Evolutionary conservation across 2,113 vertebrate species (phyloP), one percentile per base, ranked within the genome.

Genomic region (Aplodontia rufa): DNA sequence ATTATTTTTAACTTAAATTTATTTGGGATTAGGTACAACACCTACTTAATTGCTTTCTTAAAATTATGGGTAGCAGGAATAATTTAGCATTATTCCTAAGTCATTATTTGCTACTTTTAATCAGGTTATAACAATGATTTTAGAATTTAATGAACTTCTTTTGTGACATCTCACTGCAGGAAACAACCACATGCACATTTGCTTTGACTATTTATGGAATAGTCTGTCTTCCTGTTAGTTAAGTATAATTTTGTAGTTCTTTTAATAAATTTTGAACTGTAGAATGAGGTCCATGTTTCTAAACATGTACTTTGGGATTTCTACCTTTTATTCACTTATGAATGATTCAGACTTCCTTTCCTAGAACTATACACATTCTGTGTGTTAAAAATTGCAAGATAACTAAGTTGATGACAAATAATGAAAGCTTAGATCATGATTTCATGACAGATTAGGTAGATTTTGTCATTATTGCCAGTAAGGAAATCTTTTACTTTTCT

Each of bases 1-100:
- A 64, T 86, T 91, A 95, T 82, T 89, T 94, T 81, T 16, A 58
- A 71, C 80, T 51, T 91, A 95, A 88, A 69, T 91, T 45, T 51
- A 35, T 24, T 68, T 87, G 37, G 49, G 24, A 53, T 45, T 78
- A n/a, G 47, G 62, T 76, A 19, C 1, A n/a, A 81, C 64, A 5
- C 13, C 81, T 64, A 51, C 16, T 58, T 85, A 66, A 82, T 72
- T 37, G 85, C 13, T 68, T 81, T 55, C 45, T 79, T 66, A 68
- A 35, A 3, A n/a, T 82, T 75, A 66, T 24, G 3, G 2, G 28
- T 37, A 95, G 14, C 66, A 51, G 17, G 20, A 8, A 76, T 91
- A 91, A 85, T 51, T 58, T 60, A 78, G 83, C 2, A 76, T 58
- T 91, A 93, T 89, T 88, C 6, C 6, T 37, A 30, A 85, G 37